Conservation (phyloP, 2,113 vertebrate genomes). For the Nibea coibor region DNA sequence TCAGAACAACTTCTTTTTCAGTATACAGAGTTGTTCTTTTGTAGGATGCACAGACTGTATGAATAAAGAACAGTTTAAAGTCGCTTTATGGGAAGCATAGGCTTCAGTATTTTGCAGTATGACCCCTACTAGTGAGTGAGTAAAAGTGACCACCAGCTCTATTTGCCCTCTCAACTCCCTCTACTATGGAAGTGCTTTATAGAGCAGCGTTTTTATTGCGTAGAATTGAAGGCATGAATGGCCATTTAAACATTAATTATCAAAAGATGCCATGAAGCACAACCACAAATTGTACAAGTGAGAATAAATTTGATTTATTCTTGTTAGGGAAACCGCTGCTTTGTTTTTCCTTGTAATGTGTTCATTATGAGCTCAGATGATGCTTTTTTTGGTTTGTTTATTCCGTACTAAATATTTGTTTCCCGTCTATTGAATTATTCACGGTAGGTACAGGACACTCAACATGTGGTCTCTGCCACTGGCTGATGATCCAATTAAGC, state of each 20-base stretch:
- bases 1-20: no score
- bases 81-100: no score
- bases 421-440: constrained; percentile 51
- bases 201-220: not conserved
- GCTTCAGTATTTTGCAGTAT: not conserved
- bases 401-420: constrained; percentile 33
- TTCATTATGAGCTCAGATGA: constrained; percentile 15
- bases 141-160: not conserved
- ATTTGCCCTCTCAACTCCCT: not conserved
- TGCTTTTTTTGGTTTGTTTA: constrained; percentile 31
- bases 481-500: constrained; percentile 54
- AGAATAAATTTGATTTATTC: not conserved
- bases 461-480: constrained; percentile 41
- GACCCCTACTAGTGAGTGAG: not conserved
- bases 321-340: not conserved
- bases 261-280: not conserved
- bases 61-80: not conserved
- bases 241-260: not conserved
- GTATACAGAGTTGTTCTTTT: no score
- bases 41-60: no score
- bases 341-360: not conserved
- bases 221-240: not conserved
- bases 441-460: constrained; percentile 29
- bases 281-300: not conserved
- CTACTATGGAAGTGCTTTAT: not conserved